These are phyloP conservation scores for Enteromius paludinosus DNA, from an alignment of 2,797 vertebrate genomes.

Conservation along the genomic window DNA sequence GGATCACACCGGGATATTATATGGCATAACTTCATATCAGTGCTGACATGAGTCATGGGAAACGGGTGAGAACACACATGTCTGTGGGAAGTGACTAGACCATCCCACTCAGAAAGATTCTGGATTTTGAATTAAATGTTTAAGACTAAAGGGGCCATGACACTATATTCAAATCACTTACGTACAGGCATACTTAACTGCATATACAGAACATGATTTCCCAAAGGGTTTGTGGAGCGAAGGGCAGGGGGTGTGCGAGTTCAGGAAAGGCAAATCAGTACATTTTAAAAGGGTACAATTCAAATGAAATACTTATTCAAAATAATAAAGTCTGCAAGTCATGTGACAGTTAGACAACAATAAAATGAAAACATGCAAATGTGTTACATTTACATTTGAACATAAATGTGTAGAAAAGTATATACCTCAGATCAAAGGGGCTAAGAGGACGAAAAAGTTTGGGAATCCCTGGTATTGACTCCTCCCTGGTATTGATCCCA, in stretches of 20 bases:
- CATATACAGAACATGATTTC: background rate
- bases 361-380: background rate
- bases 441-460: background rate
- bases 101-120: background rate
- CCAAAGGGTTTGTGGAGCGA: background rate
- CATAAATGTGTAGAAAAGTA: background rate
- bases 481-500: background rate
- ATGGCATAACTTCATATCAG: constrained; percentile 4
- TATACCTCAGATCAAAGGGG: background rate
- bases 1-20: background rate
- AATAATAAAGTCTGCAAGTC: background rate
- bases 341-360: background rate
- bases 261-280: background rate
- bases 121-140: background rate
- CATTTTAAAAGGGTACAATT: background rate
- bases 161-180: background rate
- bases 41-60: background rate
- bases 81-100: background rate
- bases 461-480: background rate
- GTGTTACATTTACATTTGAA: background rate
- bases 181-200: background rate
- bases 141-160: background rate
- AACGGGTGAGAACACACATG: background rate
- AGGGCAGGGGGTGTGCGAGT: background rate
- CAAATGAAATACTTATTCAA: background rate